Evolutionary conservation across 2,113 vertebrate species (phyloP).

Genomic region (Scomber colias): DNA sequence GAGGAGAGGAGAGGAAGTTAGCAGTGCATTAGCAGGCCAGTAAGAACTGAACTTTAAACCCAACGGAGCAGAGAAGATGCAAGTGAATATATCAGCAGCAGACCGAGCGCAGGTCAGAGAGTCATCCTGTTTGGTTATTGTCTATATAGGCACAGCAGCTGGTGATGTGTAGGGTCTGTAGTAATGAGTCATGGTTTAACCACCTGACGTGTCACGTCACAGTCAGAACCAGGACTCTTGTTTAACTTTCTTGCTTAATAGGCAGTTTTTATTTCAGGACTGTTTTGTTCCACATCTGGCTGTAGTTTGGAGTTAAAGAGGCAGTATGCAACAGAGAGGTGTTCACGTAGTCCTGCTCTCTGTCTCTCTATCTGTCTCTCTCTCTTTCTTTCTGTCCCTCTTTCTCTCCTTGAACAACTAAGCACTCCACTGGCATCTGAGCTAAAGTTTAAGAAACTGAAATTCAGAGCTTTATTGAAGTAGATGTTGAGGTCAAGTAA

Average conservation of each 20-base stretch:
- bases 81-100: slow-evolving; percentile 8
- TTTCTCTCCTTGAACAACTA: not conserved
- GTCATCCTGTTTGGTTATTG: slow-evolving; percentile 29
- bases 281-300: slow-evolving; percentile 48
- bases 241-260: slow-evolving; percentile 41
- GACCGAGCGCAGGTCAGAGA: slow-evolving; percentile 13
- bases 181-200: slow-evolving; percentile 17
- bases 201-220: slow-evolving; percentile 37
- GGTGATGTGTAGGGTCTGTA: not conserved
- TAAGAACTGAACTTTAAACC: slow-evolving; percentile 30
- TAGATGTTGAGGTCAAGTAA: not conserved
- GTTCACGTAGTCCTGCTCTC: slow-evolving; percentile 12
- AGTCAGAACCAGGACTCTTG: slow-evolving; percentile 13
- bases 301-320: slow-evolving; percentile 51
- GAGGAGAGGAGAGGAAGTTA: slow-evolving; percentile 30
- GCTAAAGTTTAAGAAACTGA: not conserved
- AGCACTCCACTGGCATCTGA: not conserved
- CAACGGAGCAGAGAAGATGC: slow-evolving; percentile 11
- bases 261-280: slow-evolving; percentile 45
- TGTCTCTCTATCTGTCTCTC: no score
- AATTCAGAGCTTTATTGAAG: not conserved
- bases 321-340: slow-evolving; percentile 11
- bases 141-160: slow-evolving; percentile 1
- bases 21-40: slow-evolving; percentile 19
- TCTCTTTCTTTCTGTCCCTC: not conserved